Percentiles rank a stretch among this genome's conserved stretches.
Evolutionary conservation across 2,113 vertebrate genomes (phyloP).

Genomic region (Monopterus albus): DNA sequence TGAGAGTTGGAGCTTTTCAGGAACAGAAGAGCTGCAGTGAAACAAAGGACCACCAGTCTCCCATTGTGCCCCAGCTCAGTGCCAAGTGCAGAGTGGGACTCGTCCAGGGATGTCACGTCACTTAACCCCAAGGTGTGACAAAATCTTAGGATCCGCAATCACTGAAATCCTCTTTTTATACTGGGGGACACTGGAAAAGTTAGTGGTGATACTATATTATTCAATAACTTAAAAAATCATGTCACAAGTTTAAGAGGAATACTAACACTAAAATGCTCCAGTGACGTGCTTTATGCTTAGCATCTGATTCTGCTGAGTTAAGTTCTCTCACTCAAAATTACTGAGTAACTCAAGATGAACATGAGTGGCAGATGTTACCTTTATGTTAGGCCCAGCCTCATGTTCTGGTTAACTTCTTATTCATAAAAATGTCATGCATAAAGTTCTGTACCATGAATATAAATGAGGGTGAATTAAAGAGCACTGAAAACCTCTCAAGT

Average conservation of each 20-base stretch:
- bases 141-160: slow-evolving; percentile 3
- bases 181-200: background rate
- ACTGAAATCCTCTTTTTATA: slow-evolving; percentile 1
- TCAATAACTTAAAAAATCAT: background rate
- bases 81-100: slow-evolving; percentile 56
- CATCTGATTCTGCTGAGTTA: background rate
- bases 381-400: background rate
- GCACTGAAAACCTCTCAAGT: background rate
- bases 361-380: background rate
- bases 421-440: background rate
- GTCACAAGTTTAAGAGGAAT: background rate
- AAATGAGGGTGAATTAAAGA: background rate
- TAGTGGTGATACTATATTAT: background rate
- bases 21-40: slow-evolving; percentile 33
- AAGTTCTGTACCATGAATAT: background rate
- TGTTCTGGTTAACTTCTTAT: background rate
- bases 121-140: slow-evolving; percentile 13
- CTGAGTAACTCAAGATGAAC: background rate
- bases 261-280: background rate
- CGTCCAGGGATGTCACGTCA: slow-evolving; percentile 19
- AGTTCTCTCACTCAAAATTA: background rate
- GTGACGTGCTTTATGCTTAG: background rate
- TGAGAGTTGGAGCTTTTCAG: slow-evolving; percentile 63
- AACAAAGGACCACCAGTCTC: slow-evolving; percentile 53
- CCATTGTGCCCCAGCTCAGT: slow-evolving; percentile 38